Conservation (phyloP, 1,140 invertebrate genomes). For the Laupala kohalensis region DNA sequence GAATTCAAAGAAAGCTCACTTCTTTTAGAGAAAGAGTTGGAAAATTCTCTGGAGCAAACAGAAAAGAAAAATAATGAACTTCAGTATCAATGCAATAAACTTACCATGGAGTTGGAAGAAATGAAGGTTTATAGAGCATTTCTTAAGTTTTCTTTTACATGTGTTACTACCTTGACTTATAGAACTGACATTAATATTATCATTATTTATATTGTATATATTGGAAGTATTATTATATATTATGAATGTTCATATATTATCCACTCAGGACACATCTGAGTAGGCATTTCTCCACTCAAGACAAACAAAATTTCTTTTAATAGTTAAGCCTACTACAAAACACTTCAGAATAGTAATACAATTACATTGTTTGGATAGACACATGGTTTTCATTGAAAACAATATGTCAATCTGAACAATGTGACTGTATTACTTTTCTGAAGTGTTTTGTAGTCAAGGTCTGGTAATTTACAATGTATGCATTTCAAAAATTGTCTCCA, state of each 20-base stretch:
- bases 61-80: background rate
- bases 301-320: background rate
- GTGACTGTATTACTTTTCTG: too few species aligned
- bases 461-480: background rate
- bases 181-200: background rate
- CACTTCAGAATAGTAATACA: background rate
- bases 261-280: background rate
- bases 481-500: too few species aligned
- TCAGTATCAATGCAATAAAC: background rate
- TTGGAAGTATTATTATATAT: too few species aligned
- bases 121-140: background rate
- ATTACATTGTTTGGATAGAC: background rate
- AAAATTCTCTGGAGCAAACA: background rate
- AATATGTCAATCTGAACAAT: too few species aligned
- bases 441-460: too few species aligned
- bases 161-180: background rate
- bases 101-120: background rate
- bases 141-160: background rate
- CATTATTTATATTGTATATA: too few species aligned
- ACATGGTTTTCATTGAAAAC: too few species aligned
- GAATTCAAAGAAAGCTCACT: background rate
- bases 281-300: background rate
- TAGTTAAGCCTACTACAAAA: too few species aligned
- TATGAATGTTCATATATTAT: background rate
- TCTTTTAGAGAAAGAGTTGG: background rate